phyloP scores from a whole-genome alignment of 1,140 invertebrate genomes.

The Lepidurus apus region DNA sequence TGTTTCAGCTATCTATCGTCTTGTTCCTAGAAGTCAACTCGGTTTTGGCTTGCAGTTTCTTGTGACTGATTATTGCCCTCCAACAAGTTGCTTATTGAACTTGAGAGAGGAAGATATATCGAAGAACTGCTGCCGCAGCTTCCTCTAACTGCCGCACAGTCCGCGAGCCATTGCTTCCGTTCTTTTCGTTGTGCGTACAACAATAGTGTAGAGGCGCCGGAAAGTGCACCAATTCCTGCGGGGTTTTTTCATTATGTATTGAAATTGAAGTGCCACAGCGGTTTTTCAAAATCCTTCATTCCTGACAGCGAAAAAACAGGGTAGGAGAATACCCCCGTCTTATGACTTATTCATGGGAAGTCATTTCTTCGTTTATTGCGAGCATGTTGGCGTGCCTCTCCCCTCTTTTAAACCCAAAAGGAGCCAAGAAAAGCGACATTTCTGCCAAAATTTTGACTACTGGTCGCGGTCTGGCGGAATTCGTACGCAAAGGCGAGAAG shows the following conservation, averaged over 20 bases:
- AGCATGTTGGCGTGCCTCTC: background rate
- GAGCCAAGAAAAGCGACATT: too few species aligned
- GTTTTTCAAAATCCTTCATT: background rate
- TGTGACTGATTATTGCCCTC: background rate
- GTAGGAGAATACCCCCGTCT: background rate
- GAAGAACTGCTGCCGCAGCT: background rate
- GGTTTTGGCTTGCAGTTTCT: background rate
- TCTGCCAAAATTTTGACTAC: too few species aligned
- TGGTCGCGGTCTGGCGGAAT: too few species aligned
- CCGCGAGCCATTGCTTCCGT: background rate
- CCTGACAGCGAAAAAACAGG: background rate
- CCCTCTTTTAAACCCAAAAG: background rate
- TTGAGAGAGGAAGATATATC: background rate
- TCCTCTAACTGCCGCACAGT: background rate
- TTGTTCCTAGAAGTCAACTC: background rate
- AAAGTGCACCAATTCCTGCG: background rate
- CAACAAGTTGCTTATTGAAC: constrained; percentile 19
- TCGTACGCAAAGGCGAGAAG: too few species aligned
- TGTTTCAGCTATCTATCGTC: background rate
- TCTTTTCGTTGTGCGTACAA: background rate
- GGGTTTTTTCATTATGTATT: background rate
- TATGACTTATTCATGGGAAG: background rate
- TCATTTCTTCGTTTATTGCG: background rate
- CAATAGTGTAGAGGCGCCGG: too few species aligned
- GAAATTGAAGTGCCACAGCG: background rate